Conservation (phyloP, 2,888 invertebrate species). For the Julus scanicus region DNA sequence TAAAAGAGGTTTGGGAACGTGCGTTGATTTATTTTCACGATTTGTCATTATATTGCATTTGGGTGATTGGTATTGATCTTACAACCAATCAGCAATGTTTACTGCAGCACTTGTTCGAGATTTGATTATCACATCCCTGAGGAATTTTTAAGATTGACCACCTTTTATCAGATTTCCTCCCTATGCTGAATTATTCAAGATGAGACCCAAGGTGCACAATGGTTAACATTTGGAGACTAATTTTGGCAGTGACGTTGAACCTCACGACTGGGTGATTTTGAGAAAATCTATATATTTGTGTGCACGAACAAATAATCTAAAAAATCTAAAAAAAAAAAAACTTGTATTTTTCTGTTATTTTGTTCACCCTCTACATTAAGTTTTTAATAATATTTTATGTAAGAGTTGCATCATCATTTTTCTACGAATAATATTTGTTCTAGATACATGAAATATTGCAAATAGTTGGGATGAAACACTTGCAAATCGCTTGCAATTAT, state of each 20-base stretch:
- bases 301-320: background rate
- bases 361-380: no score
- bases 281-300: background rate
- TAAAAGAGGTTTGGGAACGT: background rate
- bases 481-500: background rate
- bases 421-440: background rate
- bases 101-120: constrained; percentile 7
- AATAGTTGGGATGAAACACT: background rate
- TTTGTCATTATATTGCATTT: constrained; percentile 19
- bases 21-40: constrained; percentile 11
- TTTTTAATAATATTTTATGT: no score
- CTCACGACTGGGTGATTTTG: background rate
- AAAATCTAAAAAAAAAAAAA: no score
- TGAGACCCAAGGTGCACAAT: background rate
- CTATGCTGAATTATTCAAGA: background rate
- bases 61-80: constrained; percentile 19
- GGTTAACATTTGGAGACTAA: background rate
- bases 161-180: background rate
- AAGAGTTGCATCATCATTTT: background rate
- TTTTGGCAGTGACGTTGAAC: background rate
- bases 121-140: constrained; percentile 1
- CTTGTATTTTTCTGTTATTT: no score
- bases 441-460: no score
- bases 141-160: constrained; percentile 19
- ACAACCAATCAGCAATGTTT: constrained; percentile 19